Evolutionary conservation across 2,888 invertebrate genomes (phyloP), one percentile per base, ranked within the genome.

Genomic region (Leptogaster cylindrica): DNA sequence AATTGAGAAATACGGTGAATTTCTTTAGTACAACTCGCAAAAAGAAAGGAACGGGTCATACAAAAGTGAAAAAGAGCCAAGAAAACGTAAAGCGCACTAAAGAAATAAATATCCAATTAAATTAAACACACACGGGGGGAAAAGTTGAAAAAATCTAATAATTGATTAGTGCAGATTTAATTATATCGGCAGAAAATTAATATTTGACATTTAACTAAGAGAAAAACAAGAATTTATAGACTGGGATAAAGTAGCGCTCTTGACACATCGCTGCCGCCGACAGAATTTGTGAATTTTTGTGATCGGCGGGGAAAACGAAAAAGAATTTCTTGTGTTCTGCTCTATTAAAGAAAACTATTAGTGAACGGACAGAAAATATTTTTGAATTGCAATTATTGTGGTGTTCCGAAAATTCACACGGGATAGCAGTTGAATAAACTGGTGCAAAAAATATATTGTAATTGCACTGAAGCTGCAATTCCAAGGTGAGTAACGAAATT

Each of bases 111-210:
- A 64, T 39, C 48, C 50, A 51, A 50, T 51, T 39, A 39, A 51
- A 65, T 65, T 65, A 65, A 65, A 65, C 65, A 65, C 65, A 65
- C 65, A 65, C 65, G 65, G 65, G 65, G 51, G 65, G 28, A 39
- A 65, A 65, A n/a, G n/a, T n/a, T n/a, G n/a, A n/a, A n/a, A n/a
- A n/a, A n/a, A n/a, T n/a, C n/a, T n/a, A n/a, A n/a, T n/a, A n/a
- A n/a, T n/a, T n/a, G n/a, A n/a, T n/a, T n/a, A n/a, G n/a, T n/a
- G n/a, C n/a, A n/a, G n/a, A n/a, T n/a, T 7, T 18, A 63, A 16
- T 44, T 27, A 63, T 28, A 8, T 63, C 44, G 50, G 50, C n/a
- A 27, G 25, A 27, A 36, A 12, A 36, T 36, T 58, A 14, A 23
- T 46, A 18, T 46, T 48, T 18, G 20, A 18, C 20, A 44, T 23